Evolutionary conservation across 2,113 vertebrate species (phyloP).

Genomic region (Oxyruncus cristatus): DNA sequence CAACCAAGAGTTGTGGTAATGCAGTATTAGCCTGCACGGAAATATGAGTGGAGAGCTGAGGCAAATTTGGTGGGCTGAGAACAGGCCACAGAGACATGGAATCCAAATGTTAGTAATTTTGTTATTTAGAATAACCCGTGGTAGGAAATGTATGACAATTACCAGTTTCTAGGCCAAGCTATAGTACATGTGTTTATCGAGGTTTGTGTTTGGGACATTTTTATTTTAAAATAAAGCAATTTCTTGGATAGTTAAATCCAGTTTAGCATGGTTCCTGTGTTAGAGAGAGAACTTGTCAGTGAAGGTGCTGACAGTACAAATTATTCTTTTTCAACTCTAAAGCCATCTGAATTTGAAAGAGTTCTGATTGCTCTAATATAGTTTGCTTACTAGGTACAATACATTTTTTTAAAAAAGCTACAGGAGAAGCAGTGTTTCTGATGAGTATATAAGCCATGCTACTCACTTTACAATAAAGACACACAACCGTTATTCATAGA

Average conservation of each 20-base stretch:
- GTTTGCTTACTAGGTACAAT: background rate
- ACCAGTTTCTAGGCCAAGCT: background rate
- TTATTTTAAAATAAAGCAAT: background rate
- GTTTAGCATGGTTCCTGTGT: background rate
- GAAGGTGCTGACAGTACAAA: background rate
- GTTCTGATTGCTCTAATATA: background rate
- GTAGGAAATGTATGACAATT: background rate
- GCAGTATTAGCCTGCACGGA: background rate
- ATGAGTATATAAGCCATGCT: background rate
- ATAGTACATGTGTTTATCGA: background rate
- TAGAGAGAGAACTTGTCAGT: background rate
- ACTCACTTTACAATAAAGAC: background rate
- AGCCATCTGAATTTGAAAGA: slow-evolving; percentile 4
- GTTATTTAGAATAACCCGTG: background rate
- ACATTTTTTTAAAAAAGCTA: background rate
- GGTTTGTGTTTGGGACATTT: background rate
- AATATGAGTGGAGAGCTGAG: background rate
- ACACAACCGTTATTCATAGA: background rate
- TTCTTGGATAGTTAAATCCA: background rate
- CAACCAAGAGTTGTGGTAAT: background rate
- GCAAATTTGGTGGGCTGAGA: background rate
- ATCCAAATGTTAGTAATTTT: background rate
- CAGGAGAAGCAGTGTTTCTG: background rate
- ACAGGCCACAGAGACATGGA: background rate
- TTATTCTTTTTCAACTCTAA: background rate